Percentiles rank a stretch among this genome's conserved stretches.
Conservation (phyloP, 92 coral and sea anemone species). For the Porites evermanni region DNA sequence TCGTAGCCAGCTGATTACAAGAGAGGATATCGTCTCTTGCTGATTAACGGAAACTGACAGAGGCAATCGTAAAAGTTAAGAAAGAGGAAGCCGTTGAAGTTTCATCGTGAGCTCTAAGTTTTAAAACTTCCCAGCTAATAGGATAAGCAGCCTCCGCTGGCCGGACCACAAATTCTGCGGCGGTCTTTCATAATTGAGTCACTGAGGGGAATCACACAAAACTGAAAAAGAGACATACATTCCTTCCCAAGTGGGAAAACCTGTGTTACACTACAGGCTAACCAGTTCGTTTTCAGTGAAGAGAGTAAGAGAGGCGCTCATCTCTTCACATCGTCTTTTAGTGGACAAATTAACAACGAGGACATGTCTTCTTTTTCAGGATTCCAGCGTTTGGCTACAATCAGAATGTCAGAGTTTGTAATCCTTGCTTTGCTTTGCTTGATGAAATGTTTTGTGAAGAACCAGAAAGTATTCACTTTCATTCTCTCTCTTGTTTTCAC, state of each 20-base stretch:
- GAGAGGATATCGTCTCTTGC: no score
- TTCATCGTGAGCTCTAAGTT: no score
- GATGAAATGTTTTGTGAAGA: slow-evolving; percentile 89
- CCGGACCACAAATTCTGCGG: no score
- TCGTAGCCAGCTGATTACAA: no score
- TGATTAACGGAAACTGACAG: no score
- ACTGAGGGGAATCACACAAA: neutral
- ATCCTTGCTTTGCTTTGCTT: slow-evolving; percentile 93
- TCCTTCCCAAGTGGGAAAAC: neutral
- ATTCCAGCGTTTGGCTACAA: slow-evolving; percentile 85
- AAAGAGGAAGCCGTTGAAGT: no score
- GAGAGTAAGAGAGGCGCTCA: no score
- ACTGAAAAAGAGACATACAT: no score
- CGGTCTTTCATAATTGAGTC: neutral
- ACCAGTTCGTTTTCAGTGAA: neutral
- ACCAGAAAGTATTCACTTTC: slow-evolving; percentile 2
- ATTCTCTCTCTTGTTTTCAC: neutral
- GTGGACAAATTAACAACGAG: neutral
- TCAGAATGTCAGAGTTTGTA: slow-evolving; percentile 93
- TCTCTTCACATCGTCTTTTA: no score
- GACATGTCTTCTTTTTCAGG: slow-evolving; percentile 48
- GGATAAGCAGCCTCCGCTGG: no score
- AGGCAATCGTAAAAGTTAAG: no score
- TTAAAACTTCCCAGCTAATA: no score
- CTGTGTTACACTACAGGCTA: neutral